phyloP scores from a whole-genome alignment of 2,113 vertebrate species.

The Grammomys surdaster region DNA sequence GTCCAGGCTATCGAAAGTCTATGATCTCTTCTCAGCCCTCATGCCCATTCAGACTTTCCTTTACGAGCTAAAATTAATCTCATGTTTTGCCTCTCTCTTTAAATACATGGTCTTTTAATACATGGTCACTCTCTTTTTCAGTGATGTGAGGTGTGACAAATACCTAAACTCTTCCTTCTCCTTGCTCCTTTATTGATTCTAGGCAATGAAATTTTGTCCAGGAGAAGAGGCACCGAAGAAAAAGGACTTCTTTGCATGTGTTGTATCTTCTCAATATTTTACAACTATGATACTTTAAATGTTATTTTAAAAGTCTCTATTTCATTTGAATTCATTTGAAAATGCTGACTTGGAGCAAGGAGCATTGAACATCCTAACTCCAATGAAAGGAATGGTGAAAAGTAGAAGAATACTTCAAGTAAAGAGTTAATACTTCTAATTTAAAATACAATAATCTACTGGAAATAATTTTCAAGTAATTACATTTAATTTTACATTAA shows the following conservation, averaged over 20 bases:
- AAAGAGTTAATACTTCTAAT: not conserved
- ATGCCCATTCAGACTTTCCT: not conserved
- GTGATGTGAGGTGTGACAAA: not conserved
- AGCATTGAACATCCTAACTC: not conserved
- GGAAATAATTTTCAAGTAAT: conserved; percentile 8
- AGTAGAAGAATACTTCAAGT: not conserved
- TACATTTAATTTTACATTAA: conserved; percentile 15
- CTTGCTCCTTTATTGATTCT: not conserved
- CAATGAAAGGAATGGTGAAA: not conserved
- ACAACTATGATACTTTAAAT: conserved; percentile 19
- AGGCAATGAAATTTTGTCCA: not conserved
- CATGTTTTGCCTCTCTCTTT: conserved; percentile 19
- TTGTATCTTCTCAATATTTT: not conserved
- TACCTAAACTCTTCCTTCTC: not conserved
- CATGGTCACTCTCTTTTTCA: not conserved
- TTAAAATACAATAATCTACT: not conserved
- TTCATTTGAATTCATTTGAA: not conserved
- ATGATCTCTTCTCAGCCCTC: not conserved
- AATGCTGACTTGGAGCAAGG: not conserved
- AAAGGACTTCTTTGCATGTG: not conserved
- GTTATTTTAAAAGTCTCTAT: not conserved
- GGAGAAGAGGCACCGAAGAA: not conserved
- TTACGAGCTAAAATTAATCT: not conserved
- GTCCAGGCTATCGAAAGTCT: not conserved
- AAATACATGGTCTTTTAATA: not conserved